phyloP scores from a whole-genome alignment of 2,113 vertebrate genomes.

The Cettia cetti region DNA sequence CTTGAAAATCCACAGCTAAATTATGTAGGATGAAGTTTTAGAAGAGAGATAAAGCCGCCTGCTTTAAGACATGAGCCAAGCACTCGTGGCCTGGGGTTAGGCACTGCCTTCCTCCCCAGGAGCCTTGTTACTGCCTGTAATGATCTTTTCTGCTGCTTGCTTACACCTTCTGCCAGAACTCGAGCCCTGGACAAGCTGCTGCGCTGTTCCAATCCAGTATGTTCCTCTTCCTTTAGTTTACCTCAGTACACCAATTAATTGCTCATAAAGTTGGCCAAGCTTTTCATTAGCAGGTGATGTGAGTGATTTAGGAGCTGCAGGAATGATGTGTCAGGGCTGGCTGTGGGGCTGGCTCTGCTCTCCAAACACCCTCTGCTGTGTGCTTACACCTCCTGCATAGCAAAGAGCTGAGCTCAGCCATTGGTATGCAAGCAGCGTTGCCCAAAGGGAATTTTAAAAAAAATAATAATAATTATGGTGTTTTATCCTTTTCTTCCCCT shows the following conservation, averaged over 20 bases:
- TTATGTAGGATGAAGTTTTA: slow-evolving; percentile 32
- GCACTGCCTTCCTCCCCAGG: neutral
- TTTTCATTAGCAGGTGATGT: neutral
- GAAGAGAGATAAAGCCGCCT: neutral
- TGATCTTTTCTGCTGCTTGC: neutral
- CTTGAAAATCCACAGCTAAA: slow-evolving; percentile 36
- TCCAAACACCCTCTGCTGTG: neutral
- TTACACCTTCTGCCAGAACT: neutral
- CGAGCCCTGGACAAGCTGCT: neutral
- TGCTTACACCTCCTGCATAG: neutral
- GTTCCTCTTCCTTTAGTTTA: neutral
- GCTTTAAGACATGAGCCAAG: neutral
- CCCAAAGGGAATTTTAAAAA: neutral
- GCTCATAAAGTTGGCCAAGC: neutral
- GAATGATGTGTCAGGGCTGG: neutral
- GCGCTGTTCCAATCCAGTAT: neutral
- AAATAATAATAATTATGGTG: neutral
- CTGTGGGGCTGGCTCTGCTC: neutral
- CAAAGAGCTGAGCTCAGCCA: neutral
- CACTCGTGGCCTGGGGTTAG: neutral
- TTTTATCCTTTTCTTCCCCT: neutral
- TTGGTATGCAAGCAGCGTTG: neutral
- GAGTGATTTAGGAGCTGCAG: neutral
- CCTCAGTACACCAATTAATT: slow-evolving; percentile 1
- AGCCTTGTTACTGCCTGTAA: neutral